Base-by-base conservation (phyloP, 2,797 vertebrate genomes). In the Tarsius wallacei region DNA sequence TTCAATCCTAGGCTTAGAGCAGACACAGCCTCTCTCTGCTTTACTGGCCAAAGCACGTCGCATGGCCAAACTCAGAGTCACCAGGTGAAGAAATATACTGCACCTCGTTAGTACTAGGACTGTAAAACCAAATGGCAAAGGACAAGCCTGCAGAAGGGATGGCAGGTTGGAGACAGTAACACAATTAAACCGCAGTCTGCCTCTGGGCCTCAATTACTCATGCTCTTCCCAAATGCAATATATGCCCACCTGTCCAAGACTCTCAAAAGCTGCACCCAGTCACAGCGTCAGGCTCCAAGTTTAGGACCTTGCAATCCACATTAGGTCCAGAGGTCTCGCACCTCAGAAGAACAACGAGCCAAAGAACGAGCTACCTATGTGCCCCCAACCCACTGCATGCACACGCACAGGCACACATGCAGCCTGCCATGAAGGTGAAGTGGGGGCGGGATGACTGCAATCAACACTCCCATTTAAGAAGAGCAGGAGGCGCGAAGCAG, bases 261-360 rank as follows among this genome's bases (percentile, higher is more conserved):
- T 74, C 24, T 81, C 31, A 53, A 64, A 59, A 71, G 31, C 42
- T 24, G 5, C 6, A 42, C 26, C 26, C 61, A 85, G 12, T 81
- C 42, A 63, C 31, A 42, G 64, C 16, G 74, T 31, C 17, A 36
- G 11, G 59, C 51, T 83, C 47, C 11, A 64, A 87, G 21, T 53
- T 92, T 15, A 63, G n/a, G 68, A 77, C 47, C 19, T 28, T 80
- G 13, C 78, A 21, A 66, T 17, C 87, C 21, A 51, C 0, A 9
- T 49, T 68, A 84, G 71, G 55, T 80, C 70, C 36, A 66, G 10
- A 61, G 64, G 42, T 87, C 73, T 68, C n/a, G 87, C 31, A 80
- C 78, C 36, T 71, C 87, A 73, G 83, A 36, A 89, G 57, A 96
- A 85, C 42, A 59, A 64, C 24, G 16, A 80, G 89, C 66, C 53